Conservation (phyloP, 2,113 vertebrate species). For the Carassius auratus region DNA sequence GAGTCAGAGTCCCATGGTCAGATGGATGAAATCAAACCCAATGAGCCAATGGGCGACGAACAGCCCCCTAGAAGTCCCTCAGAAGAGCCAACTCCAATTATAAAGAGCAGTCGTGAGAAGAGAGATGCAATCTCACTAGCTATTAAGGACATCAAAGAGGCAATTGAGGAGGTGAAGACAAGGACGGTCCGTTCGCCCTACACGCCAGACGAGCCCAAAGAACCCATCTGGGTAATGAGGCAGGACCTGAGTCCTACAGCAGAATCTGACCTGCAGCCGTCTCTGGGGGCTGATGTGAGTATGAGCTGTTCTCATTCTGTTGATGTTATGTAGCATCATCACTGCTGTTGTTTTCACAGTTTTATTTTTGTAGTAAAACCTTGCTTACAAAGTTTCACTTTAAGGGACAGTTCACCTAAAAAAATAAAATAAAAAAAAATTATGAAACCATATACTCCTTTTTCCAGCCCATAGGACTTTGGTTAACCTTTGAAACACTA, state of each 20-base stretch:
- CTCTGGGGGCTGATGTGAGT: constrained; percentile 89
- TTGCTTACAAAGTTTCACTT: background rate
- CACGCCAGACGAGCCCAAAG: constrained; percentile 95
- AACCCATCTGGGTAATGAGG: constrained; percentile 98
- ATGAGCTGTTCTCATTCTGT: constrained; percentile 34
- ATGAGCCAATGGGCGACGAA: constrained; percentile 52
- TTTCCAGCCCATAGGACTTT: background rate
- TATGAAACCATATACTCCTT: background rate
- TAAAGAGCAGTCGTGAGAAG: constrained; percentile 84
- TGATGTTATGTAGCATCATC: background rate
- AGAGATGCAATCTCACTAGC: constrained; percentile 93
- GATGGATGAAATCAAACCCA: constrained; percentile 47
- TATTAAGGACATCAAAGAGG: constrained; percentile 97
- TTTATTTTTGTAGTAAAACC: background rate
- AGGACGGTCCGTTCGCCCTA: constrained; percentile 95
- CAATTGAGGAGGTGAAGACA: constrained; percentile 97
- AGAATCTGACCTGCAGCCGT: constrained; percentile 86
- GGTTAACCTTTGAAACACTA: background rate
- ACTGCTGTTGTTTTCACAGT: background rate
- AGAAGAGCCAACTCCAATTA: constrained; percentile 71
- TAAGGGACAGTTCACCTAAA: background rate
- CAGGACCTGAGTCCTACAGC: constrained; percentile 92
- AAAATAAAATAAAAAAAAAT: background rate
- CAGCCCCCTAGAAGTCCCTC: constrained; percentile 60
- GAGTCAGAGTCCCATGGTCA: constrained; percentile 75